These are phyloP conservation scores for Sarcophaga caerulescens DNA, from an alignment of 2,888 invertebrate genomes.

Conservation along the genomic window DNA sequence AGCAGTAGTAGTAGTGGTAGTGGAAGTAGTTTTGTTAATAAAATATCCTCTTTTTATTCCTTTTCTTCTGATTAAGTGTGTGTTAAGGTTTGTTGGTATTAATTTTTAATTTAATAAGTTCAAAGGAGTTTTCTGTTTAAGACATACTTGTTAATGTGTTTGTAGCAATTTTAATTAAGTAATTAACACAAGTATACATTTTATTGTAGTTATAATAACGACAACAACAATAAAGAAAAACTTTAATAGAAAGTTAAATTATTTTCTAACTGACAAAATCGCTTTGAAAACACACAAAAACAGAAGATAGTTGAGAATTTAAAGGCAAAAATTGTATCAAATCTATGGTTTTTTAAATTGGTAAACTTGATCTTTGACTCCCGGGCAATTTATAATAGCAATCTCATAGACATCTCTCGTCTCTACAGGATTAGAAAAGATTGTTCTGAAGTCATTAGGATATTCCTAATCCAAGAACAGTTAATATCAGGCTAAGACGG, in stretches of 20 bases:
- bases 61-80: background rate
- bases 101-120: conserved; percentile 21
- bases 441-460: too few species aligned
- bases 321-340: too few species aligned
- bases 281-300: too few species aligned
- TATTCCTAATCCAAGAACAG: too few species aligned
- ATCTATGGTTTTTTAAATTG: too few species aligned
- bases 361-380: too few species aligned
- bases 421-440: too few species aligned
- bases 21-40: background rate
- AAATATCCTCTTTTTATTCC: background rate
- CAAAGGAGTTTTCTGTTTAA: conserved; percentile 27
- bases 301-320: too few species aligned
- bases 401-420: too few species aligned
- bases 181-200: conserved; percentile 1
- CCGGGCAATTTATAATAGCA: too few species aligned
- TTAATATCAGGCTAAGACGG: too few species aligned
- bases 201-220: background rate
- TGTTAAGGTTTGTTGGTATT: background rate
- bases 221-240: background rate
- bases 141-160: background rate
- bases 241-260: background rate
- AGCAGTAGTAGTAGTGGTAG: background rate
- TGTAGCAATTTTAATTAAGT: conserved; percentile 13
- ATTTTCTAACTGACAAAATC: too few species aligned